phyloP scores from a whole-genome alignment of 2,797 vertebrate species.

The Megalops cyprinoides region DNA sequence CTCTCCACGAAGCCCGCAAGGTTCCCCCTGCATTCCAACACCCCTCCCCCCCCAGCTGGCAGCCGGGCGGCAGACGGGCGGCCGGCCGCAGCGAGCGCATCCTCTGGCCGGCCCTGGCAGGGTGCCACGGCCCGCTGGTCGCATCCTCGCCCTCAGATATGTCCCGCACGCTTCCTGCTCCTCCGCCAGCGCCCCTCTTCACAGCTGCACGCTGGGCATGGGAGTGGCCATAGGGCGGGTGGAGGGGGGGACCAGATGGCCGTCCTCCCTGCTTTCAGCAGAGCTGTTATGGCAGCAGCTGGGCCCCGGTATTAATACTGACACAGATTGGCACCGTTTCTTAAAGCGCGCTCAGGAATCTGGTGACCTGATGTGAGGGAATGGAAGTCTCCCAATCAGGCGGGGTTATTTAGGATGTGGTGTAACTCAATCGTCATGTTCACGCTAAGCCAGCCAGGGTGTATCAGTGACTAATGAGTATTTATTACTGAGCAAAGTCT shows the following conservation, averaged over 20 bases:
- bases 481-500: too few relatives aligned
- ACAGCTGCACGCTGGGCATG: background rate
- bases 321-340: too few relatives aligned
- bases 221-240: background rate
- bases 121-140: slow-evolving; percentile 15
- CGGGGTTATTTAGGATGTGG: too few relatives aligned
- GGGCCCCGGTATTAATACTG: background rate
- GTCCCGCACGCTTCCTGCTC: slow-evolving; percentile 6
- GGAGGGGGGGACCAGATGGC: background rate
- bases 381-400: too few relatives aligned
- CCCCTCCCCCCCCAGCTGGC: background rate
- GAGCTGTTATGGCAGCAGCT: too few relatives aligned
- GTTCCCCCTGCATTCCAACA: too few relatives aligned
- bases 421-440: too few relatives aligned
- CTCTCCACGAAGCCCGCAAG: background rate
- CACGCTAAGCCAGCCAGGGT: too few relatives aligned
- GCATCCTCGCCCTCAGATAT: slow-evolving; percentile 4
- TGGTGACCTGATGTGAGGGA: too few relatives aligned
- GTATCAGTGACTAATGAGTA: too few relatives aligned
- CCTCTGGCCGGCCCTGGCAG: slow-evolving; percentile 3
- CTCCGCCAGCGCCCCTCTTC: background rate
- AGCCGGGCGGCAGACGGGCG: background rate
- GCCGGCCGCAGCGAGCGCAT: background rate
- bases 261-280: too few relatives aligned
- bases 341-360: too few relatives aligned